A percentile compares a stretch with the other conserved stretches of the same genome.
Evolutionary conservation across 92 coral and sea anemone genomes (phyloP).

Genomic region (Scolanthus callimorphus): DNA sequence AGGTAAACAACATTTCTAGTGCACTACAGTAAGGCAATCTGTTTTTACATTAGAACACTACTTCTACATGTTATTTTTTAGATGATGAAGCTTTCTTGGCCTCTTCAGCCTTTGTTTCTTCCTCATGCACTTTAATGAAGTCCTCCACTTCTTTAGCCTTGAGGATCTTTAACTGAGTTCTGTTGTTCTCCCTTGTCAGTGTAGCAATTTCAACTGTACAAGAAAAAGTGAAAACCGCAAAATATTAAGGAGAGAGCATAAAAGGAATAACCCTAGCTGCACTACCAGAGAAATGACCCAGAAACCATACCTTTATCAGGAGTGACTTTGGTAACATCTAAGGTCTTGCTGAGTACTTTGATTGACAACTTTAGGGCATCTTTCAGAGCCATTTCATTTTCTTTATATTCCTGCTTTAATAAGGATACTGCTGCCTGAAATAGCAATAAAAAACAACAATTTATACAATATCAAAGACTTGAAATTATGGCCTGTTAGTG

Average conservation of each 20-base stretch:
- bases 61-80: neutral
- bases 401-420: constrained; percentile 97
- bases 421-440: constrained; percentile 93
- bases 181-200: constrained; percentile 80
- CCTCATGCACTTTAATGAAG: constrained; percentile 73
- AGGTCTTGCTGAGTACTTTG: constrained; percentile 88
- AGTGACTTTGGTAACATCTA: constrained; percentile 96
- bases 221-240: too few relatives aligned
- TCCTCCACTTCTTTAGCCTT: constrained; percentile 63
- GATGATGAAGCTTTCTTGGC: constrained; percentile 50
- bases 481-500: too few relatives aligned
- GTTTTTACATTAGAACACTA: too few relatives aligned
- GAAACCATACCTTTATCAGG: constrained; percentile 79
- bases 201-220: constrained; percentile 96
- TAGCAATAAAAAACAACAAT: too few relatives aligned
- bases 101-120: constrained; percentile 88
- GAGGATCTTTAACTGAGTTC: constrained; percentile 70
- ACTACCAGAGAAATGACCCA: neutral
- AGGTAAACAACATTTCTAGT: too few relatives aligned
- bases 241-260: too few relatives aligned
- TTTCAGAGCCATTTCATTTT: constrained; percentile 72
- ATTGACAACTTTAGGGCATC: constrained; percentile 88
- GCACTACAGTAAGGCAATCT: too few relatives aligned
- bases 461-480: too few relatives aligned
- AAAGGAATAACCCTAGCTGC: too few relatives aligned